Evolutionary conservation across 2,888 invertebrate genomes (phyloP).

Genomic region (Gnatocerus cornutus): DNA sequence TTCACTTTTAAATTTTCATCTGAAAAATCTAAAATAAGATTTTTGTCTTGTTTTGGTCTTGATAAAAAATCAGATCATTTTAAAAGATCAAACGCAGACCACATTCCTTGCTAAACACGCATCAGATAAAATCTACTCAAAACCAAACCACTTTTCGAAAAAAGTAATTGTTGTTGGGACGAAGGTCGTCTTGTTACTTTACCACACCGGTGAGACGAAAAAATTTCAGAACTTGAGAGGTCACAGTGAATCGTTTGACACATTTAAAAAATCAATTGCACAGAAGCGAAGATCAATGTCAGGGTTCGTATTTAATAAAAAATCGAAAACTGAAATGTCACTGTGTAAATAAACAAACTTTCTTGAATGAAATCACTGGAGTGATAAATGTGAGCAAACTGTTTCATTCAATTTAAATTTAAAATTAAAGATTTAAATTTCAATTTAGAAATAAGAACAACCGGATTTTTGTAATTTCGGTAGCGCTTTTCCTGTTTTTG

Average conservation of each 20-base stretch:
- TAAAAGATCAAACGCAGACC: background rate
- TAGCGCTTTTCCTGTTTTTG: too few species aligned
- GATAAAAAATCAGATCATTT: too few species aligned
- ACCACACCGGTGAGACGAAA: constrained; percentile 23
- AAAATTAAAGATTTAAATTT: too few species aligned
- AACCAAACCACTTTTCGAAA: constrained; percentile 23
- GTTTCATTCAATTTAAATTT: too few species aligned
- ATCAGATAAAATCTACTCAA: constrained; percentile 2
- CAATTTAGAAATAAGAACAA: too few species aligned
- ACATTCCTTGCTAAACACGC: constrained; percentile 25
- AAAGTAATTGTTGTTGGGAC: constrained; percentile 38
- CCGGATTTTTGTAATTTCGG: too few species aligned
- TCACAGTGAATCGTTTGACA: constrained; percentile 1
- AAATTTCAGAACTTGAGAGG: background rate
- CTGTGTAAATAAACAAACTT: constrained; percentile 16
- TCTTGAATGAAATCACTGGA: too few species aligned
- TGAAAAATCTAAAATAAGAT: too few species aligned
- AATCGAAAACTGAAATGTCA: constrained; percentile 1
- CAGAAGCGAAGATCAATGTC: constrained; percentile 7
- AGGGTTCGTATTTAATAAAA: background rate
- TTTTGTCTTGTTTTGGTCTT: too few species aligned
- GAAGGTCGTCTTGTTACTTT: constrained; percentile 40
- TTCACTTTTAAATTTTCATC: constrained; percentile 18
- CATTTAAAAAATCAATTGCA: background rate
- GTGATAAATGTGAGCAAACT: too few species aligned